These are phyloP conservation scores for Papilio glaucus DNA, from an alignment of 1,140 invertebrate genomes.

Conservation along the genomic window DNA sequence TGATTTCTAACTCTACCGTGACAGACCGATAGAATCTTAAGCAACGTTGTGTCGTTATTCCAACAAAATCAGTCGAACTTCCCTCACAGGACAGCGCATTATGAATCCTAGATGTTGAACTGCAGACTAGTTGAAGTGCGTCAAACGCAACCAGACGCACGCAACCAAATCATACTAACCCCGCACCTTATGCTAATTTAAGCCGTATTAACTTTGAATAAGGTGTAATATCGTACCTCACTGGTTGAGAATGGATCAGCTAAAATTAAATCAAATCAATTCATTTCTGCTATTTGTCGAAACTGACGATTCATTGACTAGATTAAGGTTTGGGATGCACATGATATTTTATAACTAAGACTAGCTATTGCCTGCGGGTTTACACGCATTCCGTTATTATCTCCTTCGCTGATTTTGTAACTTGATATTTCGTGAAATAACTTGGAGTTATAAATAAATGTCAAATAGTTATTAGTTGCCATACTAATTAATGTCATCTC, in stretches of 20 bases:
- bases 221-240: not conserved
- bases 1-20: not conserved
- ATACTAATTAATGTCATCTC: too few species aligned
- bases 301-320: slow-evolving; percentile 30
- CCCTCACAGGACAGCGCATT: slow-evolving; percentile 5
- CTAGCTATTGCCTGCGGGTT: not conserved
- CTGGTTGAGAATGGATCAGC: slow-evolving; percentile 3
- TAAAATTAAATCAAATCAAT: slow-evolving; percentile 31
- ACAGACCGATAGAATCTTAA: not conserved
- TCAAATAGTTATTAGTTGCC: too few species aligned
- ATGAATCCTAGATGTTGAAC: not conserved
- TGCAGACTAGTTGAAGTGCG: slow-evolving; percentile 19
- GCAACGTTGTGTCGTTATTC: not conserved
- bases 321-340: slow-evolving; percentile 23
- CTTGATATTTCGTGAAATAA: too few species aligned
- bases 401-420: too few species aligned
- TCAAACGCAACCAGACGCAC: not conserved
- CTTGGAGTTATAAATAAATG: too few species aligned
- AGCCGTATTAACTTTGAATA: not conserved
- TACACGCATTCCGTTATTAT: too few species aligned
- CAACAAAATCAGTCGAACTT: slow-evolving; percentile 10
- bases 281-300: slow-evolving; percentile 35
- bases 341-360: not conserved
- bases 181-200: not conserved
- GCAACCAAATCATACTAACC: not conserved